Evolutionary conservation across 2,888 invertebrate genomes (phyloP).

Genomic region (Eilema griseolum): DNA sequence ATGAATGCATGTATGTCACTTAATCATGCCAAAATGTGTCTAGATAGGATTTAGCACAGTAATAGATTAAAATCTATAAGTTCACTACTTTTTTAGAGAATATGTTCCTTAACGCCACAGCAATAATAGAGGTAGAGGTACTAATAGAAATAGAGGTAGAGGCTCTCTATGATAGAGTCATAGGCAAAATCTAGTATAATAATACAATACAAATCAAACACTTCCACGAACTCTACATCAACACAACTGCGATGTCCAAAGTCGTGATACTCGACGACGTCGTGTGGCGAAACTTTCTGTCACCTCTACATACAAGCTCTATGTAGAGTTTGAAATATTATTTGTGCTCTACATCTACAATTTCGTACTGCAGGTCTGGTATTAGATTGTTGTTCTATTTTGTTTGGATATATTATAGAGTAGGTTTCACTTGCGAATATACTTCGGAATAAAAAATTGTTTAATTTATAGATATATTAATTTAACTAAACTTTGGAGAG

Average conservation of each 20-base stretch:
- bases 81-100: too few species aligned
- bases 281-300: constrained; percentile 17
- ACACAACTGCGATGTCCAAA: constrained; percentile 8
- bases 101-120: too few species aligned
- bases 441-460: too few species aligned
- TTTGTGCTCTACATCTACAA: constrained; percentile 11
- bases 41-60: too few species aligned
- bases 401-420: not conserved
- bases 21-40: too few species aligned
- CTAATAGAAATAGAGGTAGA: too few species aligned
- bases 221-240: constrained; percentile 13
- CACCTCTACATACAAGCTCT: constrained; percentile 12
- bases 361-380: not conserved
- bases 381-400: not conserved
- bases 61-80: too few species aligned
- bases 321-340: constrained; percentile 16
- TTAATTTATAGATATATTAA: not conserved
- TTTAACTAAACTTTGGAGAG: too few species aligned
- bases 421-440: not conserved
- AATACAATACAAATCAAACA: constrained; percentile 5
- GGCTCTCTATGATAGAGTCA: too few species aligned
- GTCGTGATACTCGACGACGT: constrained; percentile 5
- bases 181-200: not conserved
- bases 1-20: too few species aligned
- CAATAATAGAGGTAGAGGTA: too few species aligned